A percentile compares a stretch with the other conserved stretches of the same genome.
phyloP scores from a whole-genome alignment of 2,797 vertebrate genomes.

The Myotis pilosus region DNA sequence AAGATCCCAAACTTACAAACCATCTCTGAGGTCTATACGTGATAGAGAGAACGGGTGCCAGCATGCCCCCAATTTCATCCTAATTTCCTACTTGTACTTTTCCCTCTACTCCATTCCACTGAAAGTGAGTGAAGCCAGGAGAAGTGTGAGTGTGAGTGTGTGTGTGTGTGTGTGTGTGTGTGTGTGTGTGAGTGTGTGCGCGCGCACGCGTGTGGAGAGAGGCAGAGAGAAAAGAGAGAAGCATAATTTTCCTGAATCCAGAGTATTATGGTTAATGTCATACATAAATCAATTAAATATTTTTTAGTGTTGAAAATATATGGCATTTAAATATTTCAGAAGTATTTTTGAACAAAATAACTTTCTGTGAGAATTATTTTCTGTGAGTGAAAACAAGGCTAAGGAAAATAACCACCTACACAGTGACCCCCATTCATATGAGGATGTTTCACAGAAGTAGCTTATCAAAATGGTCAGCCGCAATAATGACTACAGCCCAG shows the following conservation, averaged over 20 bases:
- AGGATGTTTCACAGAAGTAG: not conserved
- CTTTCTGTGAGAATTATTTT: slow-evolving; percentile 29
- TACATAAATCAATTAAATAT: not conserved
- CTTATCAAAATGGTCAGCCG: not conserved
- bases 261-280: not conserved
- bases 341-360: not conserved
- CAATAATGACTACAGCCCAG: not conserved
- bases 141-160: not conserved
- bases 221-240: no score
- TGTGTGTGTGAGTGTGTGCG: no score
- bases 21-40: accelerated
- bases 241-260: not conserved
- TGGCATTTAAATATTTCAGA: not conserved
- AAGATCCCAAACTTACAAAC: not conserved
- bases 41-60: not conserved
- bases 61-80: not conserved
- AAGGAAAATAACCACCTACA: not conserved
- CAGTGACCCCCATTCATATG: not conserved
- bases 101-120: not conserved
- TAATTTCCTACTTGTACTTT: not conserved
- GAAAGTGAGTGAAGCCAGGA: not conserved
- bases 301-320: not conserved
- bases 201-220: not conserved
- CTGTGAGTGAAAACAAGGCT: not conserved
- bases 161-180: no score